Conservation (phyloP, 1,140 invertebrate species). For the Cotesia chilonis region DNA sequence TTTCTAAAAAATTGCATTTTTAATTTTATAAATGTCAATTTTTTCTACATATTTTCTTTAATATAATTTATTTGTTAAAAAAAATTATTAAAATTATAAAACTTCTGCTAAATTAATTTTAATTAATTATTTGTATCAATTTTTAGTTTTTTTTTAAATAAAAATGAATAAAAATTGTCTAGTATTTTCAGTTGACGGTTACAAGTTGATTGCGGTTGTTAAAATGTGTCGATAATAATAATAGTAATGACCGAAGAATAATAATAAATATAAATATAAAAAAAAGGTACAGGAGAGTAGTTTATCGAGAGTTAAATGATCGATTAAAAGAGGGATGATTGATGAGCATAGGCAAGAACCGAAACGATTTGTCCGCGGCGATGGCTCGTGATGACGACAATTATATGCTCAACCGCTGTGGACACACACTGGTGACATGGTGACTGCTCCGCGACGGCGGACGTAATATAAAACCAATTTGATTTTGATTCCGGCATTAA, state of each 20-base stretch:
- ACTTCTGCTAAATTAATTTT: no score
- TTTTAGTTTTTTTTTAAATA: no score
- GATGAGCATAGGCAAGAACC: slow-evolving; percentile 31
- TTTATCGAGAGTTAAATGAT: slow-evolving; percentile 26
- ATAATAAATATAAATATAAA: not conserved
- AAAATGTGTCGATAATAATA: slow-evolving; percentile 12
- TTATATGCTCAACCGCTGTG: slow-evolving; percentile 25
- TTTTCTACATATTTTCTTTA: no score
- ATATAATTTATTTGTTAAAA: no score
- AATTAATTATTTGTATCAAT: no score
- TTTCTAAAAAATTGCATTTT: no score
- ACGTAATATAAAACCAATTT: slow-evolving; percentile 48
- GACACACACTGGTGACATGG: slow-evolving; percentile 14
- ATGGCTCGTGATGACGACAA: slow-evolving; percentile 15
- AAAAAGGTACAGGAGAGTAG: slow-evolving; percentile 17
- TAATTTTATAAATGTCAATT: no score
- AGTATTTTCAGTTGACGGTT: no score
- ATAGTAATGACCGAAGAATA: not conserved
- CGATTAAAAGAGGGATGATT: slow-evolving; percentile 29
- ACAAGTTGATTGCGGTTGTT: no score
- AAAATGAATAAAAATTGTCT: no score
- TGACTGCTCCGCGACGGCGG: slow-evolving; percentile 3
- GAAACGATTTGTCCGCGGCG: slow-evolving; percentile 26
- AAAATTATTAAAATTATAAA: no score
- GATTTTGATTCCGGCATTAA: slow-evolving; percentile 49